Evolutionary conservation across 2,797 vertebrate genomes (phyloP), one percentile per base, ranked within the genome.

Genomic region (Eurystomus glaucurus): DNA sequence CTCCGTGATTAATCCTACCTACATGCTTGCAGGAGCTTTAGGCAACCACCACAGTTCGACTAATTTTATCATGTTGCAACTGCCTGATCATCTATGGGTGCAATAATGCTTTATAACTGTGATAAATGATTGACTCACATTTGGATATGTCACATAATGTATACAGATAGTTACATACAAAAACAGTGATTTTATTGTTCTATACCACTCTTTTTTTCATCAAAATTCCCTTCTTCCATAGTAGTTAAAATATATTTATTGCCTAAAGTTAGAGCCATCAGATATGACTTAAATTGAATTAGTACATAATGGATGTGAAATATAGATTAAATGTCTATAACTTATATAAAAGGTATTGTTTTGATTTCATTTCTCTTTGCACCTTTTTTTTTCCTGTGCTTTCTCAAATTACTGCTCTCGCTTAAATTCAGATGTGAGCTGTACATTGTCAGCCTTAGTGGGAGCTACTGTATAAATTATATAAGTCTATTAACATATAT

Each of bases 401-500:
- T 69, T 88, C 55, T 62, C 48, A 35, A 76, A 60, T 85, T 74
- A 31, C 41, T 89, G 37, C 71, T 88, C 5, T 55, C 65, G 12
- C 22, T 69, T 83, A 70, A 85, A 60, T 35, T 79, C 62, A 82
- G 71, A 58, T 82, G 39, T 43, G 77, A 91, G 74, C 31, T 83
- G 28, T 64, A 74, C 75, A n/a, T 62, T 85, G 82, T 90, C 89
- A 94, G 75, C 45, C 52, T 85, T 41, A 50, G 43, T 17, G 68
- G 70, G 50, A 83, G 75, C 64, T 74, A 68, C 29, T 81, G 50
- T 91, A 28, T 61, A 64, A 74, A 90, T 95, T 96, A 95, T 75
- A 20, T 91, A 95, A 94, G 57, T 85, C 60, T 85, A 66, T 95
- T 96, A 93, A 90, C 85, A 88, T 88, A 93, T 58, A 85, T 83